Evolutionary conservation across 2,113 vertebrate species (phyloP), one percentile per base, ranked within the genome.

Genomic region (Patagioenas fasciata): DNA sequence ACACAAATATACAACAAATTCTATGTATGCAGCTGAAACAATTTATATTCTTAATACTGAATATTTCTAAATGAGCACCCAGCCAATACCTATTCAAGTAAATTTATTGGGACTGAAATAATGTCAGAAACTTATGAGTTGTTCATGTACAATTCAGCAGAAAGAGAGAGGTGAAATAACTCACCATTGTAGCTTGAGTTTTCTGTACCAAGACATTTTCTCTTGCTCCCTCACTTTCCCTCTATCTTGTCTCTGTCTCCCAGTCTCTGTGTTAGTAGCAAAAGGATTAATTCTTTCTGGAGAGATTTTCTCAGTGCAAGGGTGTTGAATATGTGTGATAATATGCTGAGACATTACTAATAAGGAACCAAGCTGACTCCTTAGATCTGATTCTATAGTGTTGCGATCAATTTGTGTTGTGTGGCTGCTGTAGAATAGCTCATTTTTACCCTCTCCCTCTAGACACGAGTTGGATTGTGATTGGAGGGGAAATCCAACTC

Each of bases 21-120:
- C 65, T 57, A 34, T 38, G 23, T 81, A 38, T 42, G 51, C 51
- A 67, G 60, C 91, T 86, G 65, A 89, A 92, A 91, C 57, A 71
- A 95, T 86, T 95, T 64, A 26, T 92, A 42, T 84, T 80, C 69
- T 64, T 92, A 71, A 51, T 91, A 10, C 11, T 10, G 42, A 56
- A 38, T 71, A 79, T 86, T 84, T 93, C 53, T 74, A 69, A 93
- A 85, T 48, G 60, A 95, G 18, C 72, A 84, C 57, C 12, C 57
- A 61, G 73, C 38, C 69, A 89, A 48, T 51, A 93, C 67, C 72
- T 50, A 73, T 66, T 79, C 60, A 73, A 67, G 56, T 70, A 71
- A 78, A 92, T 95, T 74, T 97, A 74, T 79, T 87, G 48, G 34
- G 24, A 67, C 23, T 66, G 67, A 86, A 93, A 73, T 61, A 65